Percentiles rank a stretch among this genome's conserved stretches.
phyloP scores from a whole-genome alignment of 1,140 invertebrate genomes.

The Drosophila ficusphila region DNA sequence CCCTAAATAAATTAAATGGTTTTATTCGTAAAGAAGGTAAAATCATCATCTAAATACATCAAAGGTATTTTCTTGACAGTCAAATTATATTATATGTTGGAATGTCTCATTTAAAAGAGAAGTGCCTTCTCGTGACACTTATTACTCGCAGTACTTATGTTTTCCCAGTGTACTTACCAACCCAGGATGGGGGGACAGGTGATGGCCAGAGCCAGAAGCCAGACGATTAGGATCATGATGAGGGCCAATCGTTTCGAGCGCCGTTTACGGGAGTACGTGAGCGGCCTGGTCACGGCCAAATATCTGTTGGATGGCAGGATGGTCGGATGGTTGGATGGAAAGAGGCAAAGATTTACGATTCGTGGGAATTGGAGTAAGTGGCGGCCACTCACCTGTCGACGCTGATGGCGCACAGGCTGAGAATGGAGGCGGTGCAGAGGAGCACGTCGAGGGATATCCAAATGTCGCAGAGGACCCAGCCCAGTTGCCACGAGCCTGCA shows the following conservation, averaged over 20 bases:
- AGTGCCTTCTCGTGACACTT: too few relatives aligned
- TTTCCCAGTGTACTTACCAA: conserved; percentile 88
- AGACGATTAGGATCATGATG: conserved; percentile 92
- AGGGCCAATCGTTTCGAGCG: conserved; percentile 91
- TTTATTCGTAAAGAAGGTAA: too few relatives aligned
- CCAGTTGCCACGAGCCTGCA: conserved; percentile 91
- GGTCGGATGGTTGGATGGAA: too few relatives aligned
- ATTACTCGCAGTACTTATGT: neutral
- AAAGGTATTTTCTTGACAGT: too few relatives aligned
- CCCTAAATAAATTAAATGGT: too few relatives aligned
- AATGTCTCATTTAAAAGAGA: too few relatives aligned
- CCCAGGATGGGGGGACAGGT: conserved; percentile 93
- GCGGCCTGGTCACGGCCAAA: conserved; percentile 92
- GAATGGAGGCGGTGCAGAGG: conserved; percentile 94
- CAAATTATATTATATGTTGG: too few relatives aligned
- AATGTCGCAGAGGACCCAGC: conserved; percentile 91
- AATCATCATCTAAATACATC: too few relatives aligned
- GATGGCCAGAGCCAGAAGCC: conserved; percentile 91
- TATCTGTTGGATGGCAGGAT: conserved; percentile 87
- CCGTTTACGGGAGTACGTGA: conserved; percentile 91
- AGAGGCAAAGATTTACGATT: conserved; percentile 24
- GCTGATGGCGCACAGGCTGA: conserved; percentile 92
- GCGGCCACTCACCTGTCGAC: conserved; percentile 87
- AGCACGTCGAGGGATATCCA: conserved; percentile 97
- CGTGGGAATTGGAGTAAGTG: conserved; percentile 3